These are phyloP conservation scores for Conus betulinus DNA, from an alignment of 1,140 invertebrate genomes.

Conservation along the genomic window DNA sequence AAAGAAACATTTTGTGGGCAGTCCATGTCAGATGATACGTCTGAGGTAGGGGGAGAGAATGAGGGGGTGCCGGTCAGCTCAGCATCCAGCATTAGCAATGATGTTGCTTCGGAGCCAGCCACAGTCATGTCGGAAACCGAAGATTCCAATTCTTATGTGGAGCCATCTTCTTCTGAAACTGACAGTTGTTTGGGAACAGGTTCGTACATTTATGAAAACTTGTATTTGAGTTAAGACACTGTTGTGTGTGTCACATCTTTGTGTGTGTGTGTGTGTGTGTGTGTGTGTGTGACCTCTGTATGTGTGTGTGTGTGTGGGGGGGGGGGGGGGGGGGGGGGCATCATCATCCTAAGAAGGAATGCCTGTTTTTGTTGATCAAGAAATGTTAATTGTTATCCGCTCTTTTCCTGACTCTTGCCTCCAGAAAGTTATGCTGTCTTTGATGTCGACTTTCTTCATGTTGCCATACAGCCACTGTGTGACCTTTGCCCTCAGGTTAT, in stretches of 20 bases:
- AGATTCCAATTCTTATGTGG: slow-evolving; percentile 29
- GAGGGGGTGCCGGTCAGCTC: slow-evolving; percentile 21
- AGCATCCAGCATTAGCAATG: slow-evolving; percentile 27
- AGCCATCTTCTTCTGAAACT: slow-evolving; percentile 34
- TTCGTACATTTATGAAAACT: background rate
- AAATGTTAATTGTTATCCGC: no score
- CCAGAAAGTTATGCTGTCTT: no score
- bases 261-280: slow-evolving; percentile 14
- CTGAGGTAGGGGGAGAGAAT: slow-evolving; percentile 24
- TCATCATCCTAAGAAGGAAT: no score
- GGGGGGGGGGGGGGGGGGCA: no score
- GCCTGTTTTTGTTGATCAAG: no score
- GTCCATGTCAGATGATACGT: slow-evolving; percentile 27
- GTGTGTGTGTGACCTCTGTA: slow-evolving; percentile 1
- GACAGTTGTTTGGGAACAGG: slow-evolving; percentile 27
- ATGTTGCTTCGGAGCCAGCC: background rate
- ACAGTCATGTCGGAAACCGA: slow-evolving; percentile 26
- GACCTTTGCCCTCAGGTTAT: background rate
- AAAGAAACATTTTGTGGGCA: background rate
- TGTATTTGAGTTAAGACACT: background rate
- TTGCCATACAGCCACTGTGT: background rate
- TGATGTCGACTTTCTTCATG: no score
- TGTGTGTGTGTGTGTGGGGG: slow-evolving; percentile 13
- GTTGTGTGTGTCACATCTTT: background rate
- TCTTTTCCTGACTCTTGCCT: no score